A percentile compares a stretch with the other conserved stretches of the same genome.
phyloP scores from a whole-genome alignment of 2,888 invertebrate species.

The Ophioninae sp. region DNA sequence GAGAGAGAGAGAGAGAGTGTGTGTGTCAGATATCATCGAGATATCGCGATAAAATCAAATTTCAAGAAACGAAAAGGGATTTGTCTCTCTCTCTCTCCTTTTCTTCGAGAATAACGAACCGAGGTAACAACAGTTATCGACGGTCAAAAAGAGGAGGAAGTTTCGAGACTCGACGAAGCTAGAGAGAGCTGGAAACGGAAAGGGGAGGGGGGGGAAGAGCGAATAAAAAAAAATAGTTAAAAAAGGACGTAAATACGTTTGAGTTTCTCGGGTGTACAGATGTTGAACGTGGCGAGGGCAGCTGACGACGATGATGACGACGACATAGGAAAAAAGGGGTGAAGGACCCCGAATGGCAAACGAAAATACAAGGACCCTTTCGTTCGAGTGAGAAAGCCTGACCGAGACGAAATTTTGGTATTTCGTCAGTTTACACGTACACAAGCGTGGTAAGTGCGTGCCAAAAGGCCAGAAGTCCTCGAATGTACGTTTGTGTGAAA shows the following conservation, averaged over 20 bases:
- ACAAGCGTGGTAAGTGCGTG: conserved; percentile 5
- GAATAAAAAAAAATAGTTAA: conserved; percentile 57
- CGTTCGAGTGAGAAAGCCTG: conserved; percentile 55
- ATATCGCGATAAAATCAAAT: conserved; percentile 54
- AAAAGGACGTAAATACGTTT: conserved; percentile 38
- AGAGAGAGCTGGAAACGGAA: too few species aligned
- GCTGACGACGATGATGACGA: conserved; percentile 80
- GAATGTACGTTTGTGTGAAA: conserved; percentile 28
- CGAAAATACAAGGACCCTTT: conserved; percentile 57
- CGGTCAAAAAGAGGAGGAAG: conserved; percentile 44
- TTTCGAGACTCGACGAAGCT: conserved; percentile 37
- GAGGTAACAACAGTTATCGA: conserved; percentile 56
- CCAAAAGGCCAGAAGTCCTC: conserved; percentile 44
- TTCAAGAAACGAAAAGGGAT: conserved; percentile 75
- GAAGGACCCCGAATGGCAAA: conserved; percentile 73
- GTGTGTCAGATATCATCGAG: conserved; percentile 61
- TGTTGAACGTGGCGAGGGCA: conserved; percentile 76
- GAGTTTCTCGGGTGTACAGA: conserved; percentile 71
- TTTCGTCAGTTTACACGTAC: conserved; percentile 27
- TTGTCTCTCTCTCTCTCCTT: conserved; percentile 28
- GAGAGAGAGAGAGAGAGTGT: conserved; percentile 11
- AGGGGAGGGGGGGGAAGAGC: conserved; percentile 58
- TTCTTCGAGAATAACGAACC: conserved; percentile 59
- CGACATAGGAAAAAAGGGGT: conserved; percentile 76
- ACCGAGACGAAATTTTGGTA: conserved; percentile 53